These are phyloP conservation scores for Aurelia sp. DNA, from an alignment of 30 jellyfish, hydroid and myxozoan genomes.

Conservation along the genomic window DNA sequence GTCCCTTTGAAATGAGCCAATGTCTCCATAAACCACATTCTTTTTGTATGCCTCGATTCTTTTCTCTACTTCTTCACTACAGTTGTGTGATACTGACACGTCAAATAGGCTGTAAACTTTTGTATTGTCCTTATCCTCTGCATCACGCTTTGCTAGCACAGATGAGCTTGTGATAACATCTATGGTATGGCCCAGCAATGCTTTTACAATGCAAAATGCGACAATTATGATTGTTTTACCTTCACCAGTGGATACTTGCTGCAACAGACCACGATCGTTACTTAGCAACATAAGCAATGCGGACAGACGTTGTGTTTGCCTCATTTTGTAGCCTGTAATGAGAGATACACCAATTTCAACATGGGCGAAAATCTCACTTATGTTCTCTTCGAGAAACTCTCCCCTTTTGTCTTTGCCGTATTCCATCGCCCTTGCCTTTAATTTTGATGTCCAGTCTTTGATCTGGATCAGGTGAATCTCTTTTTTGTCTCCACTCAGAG, in stretches of 20 bases:
- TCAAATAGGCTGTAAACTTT: slow-evolving; percentile 11
- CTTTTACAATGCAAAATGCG: slow-evolving; percentile 9
- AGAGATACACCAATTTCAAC: slow-evolving; percentile 12
- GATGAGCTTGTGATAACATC: slow-evolving; percentile 53
- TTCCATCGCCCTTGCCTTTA: neutral
- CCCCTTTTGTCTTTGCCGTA: neutral
- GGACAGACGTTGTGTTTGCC: slow-evolving; percentile 27
- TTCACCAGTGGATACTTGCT: slow-evolving; percentile 53
- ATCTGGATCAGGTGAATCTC: neutral
- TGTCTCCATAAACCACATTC: slow-evolving; percentile 37
- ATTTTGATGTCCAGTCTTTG: neutral
- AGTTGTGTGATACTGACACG: slow-evolving; percentile 22
- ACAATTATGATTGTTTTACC: slow-evolving; percentile 54
- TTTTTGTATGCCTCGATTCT: slow-evolving; percentile 14
- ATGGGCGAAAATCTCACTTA: slow-evolving; percentile 10
- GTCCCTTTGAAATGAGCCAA: slow-evolving; percentile 52
- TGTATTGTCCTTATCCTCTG: slow-evolving; percentile 3
- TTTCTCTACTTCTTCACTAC: slow-evolving; percentile 1
- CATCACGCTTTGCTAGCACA: slow-evolving; percentile 53
- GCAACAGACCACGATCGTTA: neutral
- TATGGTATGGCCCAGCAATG: slow-evolving; percentile 21
- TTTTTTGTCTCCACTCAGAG: neutral
- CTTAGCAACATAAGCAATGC: neutral
- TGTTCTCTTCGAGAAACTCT: slow-evolving; percentile 1
- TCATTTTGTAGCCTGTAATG: slow-evolving; percentile 12